These are phyloP conservation scores for Characodon lateralis DNA, from an alignment of 2,797 vertebrate species.

Conservation along the genomic window DNA sequence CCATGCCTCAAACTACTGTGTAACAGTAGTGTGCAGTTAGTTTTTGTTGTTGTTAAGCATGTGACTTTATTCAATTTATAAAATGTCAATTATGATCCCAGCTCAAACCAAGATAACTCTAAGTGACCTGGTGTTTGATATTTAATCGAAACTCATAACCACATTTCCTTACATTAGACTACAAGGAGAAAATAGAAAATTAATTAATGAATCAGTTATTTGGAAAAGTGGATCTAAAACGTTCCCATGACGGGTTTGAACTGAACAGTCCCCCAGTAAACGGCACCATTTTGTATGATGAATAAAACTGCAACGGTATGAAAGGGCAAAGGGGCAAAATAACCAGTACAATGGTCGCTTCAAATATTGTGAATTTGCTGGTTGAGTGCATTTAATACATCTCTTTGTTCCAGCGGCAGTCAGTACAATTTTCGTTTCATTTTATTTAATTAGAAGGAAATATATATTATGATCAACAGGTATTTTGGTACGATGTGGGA, in stretches of 20 bases:
- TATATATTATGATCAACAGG: too few species aligned
- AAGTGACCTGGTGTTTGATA: too few species aligned
- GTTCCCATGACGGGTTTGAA: neutral
- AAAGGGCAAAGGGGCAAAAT: neutral
- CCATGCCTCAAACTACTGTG: too few species aligned
- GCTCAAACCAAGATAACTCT: neutral
- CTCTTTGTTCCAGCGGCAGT: neutral
- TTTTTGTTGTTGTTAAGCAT: neutral
- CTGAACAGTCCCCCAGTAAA: neutral
- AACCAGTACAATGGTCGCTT: neutral
- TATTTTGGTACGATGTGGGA: too few species aligned
- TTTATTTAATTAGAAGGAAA: too few species aligned
- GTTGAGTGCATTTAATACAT: neutral
- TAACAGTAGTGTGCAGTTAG: too few species aligned
- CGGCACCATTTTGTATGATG: neutral
- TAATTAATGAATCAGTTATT: too few species aligned
- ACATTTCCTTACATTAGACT: too few species aligned
- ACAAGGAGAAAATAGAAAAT: too few species aligned
- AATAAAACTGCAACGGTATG: neutral
- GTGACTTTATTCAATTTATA: neutral
- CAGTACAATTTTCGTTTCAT: too few species aligned
- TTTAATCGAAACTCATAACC: too few species aligned
- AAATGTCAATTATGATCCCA: neutral
- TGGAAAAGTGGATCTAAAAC: neutral
- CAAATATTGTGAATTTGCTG: neutral